A percentile compares a stretch with the other conserved stretches of the same genome.
These are phyloP conservation scores for Oasisia sp. DNA, from an alignment of 2,888 invertebrate genomes.

Conservation along the genomic window DNA sequence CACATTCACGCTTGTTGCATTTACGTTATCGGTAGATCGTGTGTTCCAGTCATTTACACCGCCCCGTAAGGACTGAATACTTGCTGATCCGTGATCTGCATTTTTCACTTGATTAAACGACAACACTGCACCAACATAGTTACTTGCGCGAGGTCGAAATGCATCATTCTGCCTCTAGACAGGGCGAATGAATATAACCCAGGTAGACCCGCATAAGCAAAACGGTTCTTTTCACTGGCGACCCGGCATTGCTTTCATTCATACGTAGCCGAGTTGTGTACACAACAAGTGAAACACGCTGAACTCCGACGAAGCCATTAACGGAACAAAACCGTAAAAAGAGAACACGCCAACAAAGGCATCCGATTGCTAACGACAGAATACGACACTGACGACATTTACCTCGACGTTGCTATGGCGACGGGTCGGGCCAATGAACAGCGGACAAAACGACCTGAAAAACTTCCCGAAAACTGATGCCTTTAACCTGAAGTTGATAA, in stretches of 20 bases:
- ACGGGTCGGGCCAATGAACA: not conserved
- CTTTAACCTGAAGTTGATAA: not conserved
- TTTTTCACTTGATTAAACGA: too few species aligned
- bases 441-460: not conserved
- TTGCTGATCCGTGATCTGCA: too few species aligned
- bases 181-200: not conserved
- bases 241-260: not conserved
- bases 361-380: not conserved
- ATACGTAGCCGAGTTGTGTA: not conserved
- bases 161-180: not conserved
- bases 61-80: too few species aligned
- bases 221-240: not conserved
- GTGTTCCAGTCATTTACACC: too few species aligned
- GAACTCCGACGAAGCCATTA: not conserved
- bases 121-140: too few species aligned
- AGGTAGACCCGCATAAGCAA: not conserved
- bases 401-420: not conserved
- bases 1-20: not conserved
- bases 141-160: not conserved
- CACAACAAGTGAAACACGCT: not conserved
- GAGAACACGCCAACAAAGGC: not conserved
- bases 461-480: not conserved
- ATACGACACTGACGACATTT: not conserved
- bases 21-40: too few species aligned
- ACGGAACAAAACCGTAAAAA: not conserved